Evolutionary conservation across 2,797 vertebrate species (phyloP), one percentile per base, ranked within the genome.

Genomic region (Vespertilio murinus): DNA sequence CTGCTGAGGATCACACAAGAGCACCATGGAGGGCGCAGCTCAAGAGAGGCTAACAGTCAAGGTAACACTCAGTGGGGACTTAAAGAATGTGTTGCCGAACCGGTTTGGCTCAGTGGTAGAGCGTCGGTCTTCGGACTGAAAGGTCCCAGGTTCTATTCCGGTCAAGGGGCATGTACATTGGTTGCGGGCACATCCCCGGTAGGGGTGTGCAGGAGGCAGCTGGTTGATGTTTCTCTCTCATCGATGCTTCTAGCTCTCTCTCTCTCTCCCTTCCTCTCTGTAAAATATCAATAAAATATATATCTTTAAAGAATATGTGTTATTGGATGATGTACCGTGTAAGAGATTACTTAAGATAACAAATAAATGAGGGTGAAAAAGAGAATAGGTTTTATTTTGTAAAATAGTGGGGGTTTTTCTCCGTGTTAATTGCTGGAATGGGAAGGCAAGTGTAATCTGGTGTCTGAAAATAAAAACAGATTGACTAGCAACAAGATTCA

Each of bases 371-470:
- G 25, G 12, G 23, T 73, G 6, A 88, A 25, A 54, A 85, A 94
- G 22, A 40, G 49, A 71, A 40, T 5, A 28, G 33, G 16, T 91
- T 59, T 85, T 65, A 49, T 56, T 64, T 47, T 74, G 22, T 73
- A 90, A 93, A 91, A 90, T 3, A 65, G 20, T 35, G 61, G 61
- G 28, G n/a, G n/a, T n/a, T 92, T 87, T 69, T 61, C 64, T 90
- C 12, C 30, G 61, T 5, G n/a, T 61, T 90, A 80, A 69, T 8
- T 74, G 10, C 74, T n/a, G 35, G 30, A 40, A n/a, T 25, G 7
- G 3, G 8, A 5, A 2, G 6, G 14, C 22, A 88, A 74, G 23
- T 52, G 2, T 40, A 88, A 91, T 33, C 90, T 38, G 17, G n/a
- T n/a, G 5, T 87, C 13, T 61, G 18, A 4, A 8, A 16, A 40